phyloP scores from a whole-genome alignment of 2,797 vertebrate genomes.

The Schizopygopsis pylzovi region DNA sequence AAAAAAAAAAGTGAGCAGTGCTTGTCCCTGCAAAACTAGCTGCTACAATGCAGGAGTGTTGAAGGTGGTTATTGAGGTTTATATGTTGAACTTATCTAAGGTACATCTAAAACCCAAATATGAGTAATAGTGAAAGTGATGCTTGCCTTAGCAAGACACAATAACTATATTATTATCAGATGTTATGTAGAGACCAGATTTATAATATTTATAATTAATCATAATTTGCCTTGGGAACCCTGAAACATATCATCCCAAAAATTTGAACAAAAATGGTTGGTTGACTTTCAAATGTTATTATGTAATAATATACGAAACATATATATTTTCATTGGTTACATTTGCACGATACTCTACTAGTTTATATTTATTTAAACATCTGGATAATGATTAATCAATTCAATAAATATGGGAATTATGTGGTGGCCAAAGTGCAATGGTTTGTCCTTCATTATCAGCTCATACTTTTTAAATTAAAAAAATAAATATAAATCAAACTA shows the following conservation, averaged over 20 bases:
- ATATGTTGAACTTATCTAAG: neutral
- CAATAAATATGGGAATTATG: neutral
- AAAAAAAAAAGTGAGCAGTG: neutral
- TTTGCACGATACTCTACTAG: neutral
- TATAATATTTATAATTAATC: slow-evolving; percentile 2
- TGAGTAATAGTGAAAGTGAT: neutral
- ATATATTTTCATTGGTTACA: neutral
- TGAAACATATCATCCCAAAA: neutral
- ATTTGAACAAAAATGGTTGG: neutral
- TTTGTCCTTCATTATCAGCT: neutral
- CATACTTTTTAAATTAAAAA: neutral
- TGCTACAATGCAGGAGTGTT: neutral
- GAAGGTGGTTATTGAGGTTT: neutral
- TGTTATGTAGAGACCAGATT: neutral
- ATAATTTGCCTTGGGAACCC: neutral
- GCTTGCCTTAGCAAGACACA: neutral
- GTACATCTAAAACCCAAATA: neutral
- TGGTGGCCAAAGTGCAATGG: neutral
- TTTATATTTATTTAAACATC: neutral
- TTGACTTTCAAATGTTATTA: neutral
- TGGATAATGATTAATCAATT: neutral
- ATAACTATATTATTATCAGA: neutral
- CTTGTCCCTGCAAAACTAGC: neutral
- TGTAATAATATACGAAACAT: no score
- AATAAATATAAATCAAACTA: no score